Base-by-base conservation (phyloP, 1,140 invertebrate species). In the Ooceraea biroi region DNA sequence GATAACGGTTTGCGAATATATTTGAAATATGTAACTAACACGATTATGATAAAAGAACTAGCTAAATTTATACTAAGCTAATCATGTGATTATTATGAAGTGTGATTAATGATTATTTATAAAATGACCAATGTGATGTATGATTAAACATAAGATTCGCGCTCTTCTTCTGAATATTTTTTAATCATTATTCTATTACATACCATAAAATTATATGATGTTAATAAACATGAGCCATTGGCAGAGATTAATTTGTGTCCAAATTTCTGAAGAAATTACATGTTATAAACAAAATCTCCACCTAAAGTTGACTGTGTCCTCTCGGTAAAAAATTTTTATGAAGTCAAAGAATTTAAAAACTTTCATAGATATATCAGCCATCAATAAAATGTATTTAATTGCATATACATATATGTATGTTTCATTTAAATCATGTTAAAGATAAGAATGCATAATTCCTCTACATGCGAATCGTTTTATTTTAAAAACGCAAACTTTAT, bases 261-360 rank as follows among this genome's bases (percentile, higher is more conserved):
- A 80, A 58, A 25, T 7, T 78, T 46, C 19, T 12, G 12, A 46
- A 36, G 8, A 44, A 68, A 19, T 66, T 50, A 71, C 55, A 50
- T 80, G 69, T 69, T 80, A 50, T 22, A 69, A 80, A 80, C n/a
- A 44, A 44, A 44, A 80, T 57, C 36, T 12, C 3, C 46, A 36
- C 36, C 30, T 19, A 65, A 80, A 36, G 41, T 50, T 69, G 57
- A 46, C 63, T 50, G 65, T 80, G 65, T 46, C 30, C 19, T 69
- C n/a, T n/a, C n/a, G n/a, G n/a, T n/a, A n/a, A n/a, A n/a, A n/a
- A n/a, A n/a, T n/a, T n/a, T n/a, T n/a, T n/a, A n/a, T n/a, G n/a
- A n/a, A n/a, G n/a, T n/a, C n/a, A n/a, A n/a, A n/a, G n/a, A n/a
- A n/a, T n/a, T n/a, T n/a, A n/a, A n/a, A n/a, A n/a, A n/a, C n/a